Evolutionary conservation across 2,888 invertebrate genomes (phyloP), one percentile per base, ranked within the genome.

Genomic region (Tigriopus californicus): DNA sequence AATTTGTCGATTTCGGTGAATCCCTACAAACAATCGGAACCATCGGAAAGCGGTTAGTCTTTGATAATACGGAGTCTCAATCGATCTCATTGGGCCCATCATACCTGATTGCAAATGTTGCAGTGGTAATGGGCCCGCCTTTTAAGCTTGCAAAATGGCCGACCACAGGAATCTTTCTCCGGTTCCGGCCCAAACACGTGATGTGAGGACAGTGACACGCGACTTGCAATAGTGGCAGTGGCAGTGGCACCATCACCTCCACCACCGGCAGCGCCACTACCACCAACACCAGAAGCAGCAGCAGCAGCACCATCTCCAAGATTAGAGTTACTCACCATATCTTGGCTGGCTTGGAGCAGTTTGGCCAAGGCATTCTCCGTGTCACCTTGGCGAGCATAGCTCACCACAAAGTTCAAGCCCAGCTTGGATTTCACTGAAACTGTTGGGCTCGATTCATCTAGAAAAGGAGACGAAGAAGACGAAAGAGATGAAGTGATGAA

Each of bases 121-220:
- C 85, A 85, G 68, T 86, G 85, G 67, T 80, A 83, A 67, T 85
- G 85, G 63, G 80, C 80, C 67, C 82, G 80, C 62, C 82, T 76
- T 70, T 84, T 85, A 64, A 85, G 74, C 69, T 85, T 85, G 71
- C 85, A 85, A 69, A 85, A 85, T 4, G 85, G 83, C 20, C 83
- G 74, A 58, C 82, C 80, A 69, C 85, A 85, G 58, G 79, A 78
- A 60, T 56, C 56, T 46, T 56, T 46, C 46, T 56, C 56, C 15
- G 77, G 73, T 63, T 80, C 80, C 0, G 79, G 79, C 0, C 80
- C 79, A 67, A 79, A 81, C 25, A 78, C 62, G 62, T 67, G 61
- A 70, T 77, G 76, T 70, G 70, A 18, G 24, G 42, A 18, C 1
- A 56, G 15, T 18, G 49, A 20, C 22, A 49, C 15, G 49, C 15